phyloP scores from a whole-genome alignment of 2,797 vertebrate species.

The Halcyon smyrnensis region DNA sequence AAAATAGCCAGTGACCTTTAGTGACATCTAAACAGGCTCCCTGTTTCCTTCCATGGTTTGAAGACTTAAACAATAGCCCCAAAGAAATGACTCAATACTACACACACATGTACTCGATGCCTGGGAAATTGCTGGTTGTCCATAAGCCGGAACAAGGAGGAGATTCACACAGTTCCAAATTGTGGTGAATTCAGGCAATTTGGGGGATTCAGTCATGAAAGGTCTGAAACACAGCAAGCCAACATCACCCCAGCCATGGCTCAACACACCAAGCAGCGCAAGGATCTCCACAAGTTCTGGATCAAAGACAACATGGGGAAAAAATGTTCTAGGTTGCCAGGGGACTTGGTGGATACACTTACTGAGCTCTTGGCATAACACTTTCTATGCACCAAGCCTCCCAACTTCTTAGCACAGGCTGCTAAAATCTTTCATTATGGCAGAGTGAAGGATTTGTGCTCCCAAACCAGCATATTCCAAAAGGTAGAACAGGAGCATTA shows the following conservation, averaged over 20 bases:
- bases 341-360: not conserved
- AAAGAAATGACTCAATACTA: slow-evolving; percentile 29
- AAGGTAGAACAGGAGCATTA: not conserved
- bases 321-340: not conserved
- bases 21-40: slow-evolving; percentile 24
- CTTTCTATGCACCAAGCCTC: not conserved
- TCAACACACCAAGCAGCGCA: not conserved
- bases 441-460: not conserved
- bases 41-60: slow-evolving; percentile 43
- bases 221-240: not conserved
- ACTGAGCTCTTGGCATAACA: fast-evolving
- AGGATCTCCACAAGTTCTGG: not conserved
- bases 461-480: not conserved
- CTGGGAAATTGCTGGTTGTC: not conserved
- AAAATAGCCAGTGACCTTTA: slow-evolving; percentile 59
- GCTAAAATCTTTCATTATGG: not conserved
- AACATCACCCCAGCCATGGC: not conserved
- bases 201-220: not conserved
- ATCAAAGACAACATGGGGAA: not conserved
- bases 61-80: slow-evolving; percentile 59
- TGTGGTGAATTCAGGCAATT: not conserved
- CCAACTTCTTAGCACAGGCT: not conserved
- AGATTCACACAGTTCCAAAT: not conserved
- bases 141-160: not conserved
- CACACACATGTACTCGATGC: not conserved